These are phyloP conservation scores for Procapra przewalskii DNA, from an alignment of 2,113 vertebrate species.

Conservation along the genomic window DNA sequence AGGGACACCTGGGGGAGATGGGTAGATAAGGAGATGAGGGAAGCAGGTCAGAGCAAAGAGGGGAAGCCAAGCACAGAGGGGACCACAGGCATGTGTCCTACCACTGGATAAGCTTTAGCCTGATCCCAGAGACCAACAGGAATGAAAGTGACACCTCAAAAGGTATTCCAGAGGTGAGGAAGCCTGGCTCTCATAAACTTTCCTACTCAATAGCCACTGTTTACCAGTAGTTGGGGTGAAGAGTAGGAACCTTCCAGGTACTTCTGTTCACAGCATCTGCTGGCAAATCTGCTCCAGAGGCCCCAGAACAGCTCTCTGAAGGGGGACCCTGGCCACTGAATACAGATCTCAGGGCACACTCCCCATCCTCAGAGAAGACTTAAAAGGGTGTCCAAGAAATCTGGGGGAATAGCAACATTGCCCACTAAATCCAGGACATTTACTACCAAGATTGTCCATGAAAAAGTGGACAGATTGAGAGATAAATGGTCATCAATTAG, in stretches of 20 bases:
- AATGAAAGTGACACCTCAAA: not conserved
- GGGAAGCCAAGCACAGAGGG: not conserved
- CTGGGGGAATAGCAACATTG: not conserved
- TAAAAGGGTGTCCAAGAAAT: not conserved
- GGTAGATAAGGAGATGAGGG: not conserved
- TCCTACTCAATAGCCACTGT: not conserved
- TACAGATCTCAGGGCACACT: fast-evolving
- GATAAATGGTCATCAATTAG: not conserved
- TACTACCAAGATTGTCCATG: not conserved
- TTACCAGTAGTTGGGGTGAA: not conserved
- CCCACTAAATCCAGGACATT: not conserved
- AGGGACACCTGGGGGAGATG: not conserved
- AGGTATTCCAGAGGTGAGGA: not conserved
- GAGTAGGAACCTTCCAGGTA: not conserved
- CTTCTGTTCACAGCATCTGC: not conserved
- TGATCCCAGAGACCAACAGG: not conserved
- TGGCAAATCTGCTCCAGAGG: not conserved
- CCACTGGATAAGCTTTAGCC: not conserved
- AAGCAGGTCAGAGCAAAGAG: not conserved
- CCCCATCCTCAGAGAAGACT: not conserved
- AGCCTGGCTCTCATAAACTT: not conserved
- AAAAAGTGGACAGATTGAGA: not conserved
- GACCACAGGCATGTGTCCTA: not conserved
- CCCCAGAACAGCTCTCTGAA: not conserved
- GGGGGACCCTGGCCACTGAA: not conserved